Base-by-base conservation (phyloP, 37 sponge, comb jelly and placozoan genomes). In the Aphrocallistes beatrix region DNA sequence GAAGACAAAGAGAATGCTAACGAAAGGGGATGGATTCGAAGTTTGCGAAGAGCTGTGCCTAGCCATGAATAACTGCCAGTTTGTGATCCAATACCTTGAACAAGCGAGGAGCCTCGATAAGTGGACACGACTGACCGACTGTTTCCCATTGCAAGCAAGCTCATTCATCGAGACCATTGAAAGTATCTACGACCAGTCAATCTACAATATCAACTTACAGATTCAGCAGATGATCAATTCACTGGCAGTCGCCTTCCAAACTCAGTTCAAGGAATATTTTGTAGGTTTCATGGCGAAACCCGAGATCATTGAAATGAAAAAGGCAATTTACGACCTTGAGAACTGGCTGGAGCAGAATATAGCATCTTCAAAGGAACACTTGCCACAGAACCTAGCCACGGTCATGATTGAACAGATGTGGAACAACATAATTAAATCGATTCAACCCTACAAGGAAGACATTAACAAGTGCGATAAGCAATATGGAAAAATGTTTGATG, bases 281-380 rank as follows among this genome's bases (percentile, higher is more conserved):
- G 75, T 60, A 60, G 75, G 75, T 21, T 60, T 60, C 75, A 60
- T 60, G 75, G 75, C 75, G 28, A 60, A 60, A 60, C 75, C 75
- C 28, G 75, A 60, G 10, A 28, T 60, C 75, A 60, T 60, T 13
- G 75, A 60, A 28, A 13, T 60, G 3, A 60, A 60, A 30, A 60
- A 60, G n/a, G 75, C 75, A 19, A 60, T 60, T 13, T 60, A 60
- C n/a, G 75, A 60, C 75, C 75, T 32, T 19, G 3, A 60, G n/a
- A 60, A 19, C n/a, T 60, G 75, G 75, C 75, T 60, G 3, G 75
- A 60, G n/a, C 8, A 3, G 32, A 60, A 60, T 30, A 60, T 60
- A 19, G 75, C 8, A 32, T 60, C 75, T 1, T 25, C 75, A 21
- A 13, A 60, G 8, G 75, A 32, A 6, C 75, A 60, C n/a, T 60